A percentile compares a stretch with the other conserved stretches of the same genome.
These are phyloP conservation scores for Crematogaster levior DNA, from an alignment of 2,888 invertebrate species.

Conservation along the genomic window DNA sequence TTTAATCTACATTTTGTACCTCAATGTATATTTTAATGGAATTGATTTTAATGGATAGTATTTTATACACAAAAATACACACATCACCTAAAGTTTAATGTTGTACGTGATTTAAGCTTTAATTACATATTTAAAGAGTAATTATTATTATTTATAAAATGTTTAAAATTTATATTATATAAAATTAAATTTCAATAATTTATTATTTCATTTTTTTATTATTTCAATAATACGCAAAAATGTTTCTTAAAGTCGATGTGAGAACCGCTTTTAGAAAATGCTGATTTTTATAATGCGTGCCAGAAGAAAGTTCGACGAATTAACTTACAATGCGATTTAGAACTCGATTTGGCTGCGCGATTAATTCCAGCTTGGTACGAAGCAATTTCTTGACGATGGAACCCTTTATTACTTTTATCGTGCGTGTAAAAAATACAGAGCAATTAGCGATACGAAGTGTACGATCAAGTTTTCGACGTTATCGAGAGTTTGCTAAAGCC, in stretches of 20 bases:
- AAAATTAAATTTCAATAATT: too few species aligned
- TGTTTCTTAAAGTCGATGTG: not conserved
- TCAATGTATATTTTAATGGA: not conserved
- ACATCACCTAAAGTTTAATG: not conserved
- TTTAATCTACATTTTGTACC: not conserved
- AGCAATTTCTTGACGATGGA: slow-evolving; percentile 10
- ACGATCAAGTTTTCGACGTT: slow-evolving; percentile 31
- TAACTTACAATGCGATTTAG: slow-evolving; percentile 21
- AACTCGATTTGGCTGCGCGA: slow-evolving; percentile 26
- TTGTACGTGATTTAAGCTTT: not conserved
- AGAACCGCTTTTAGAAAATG: not conserved
- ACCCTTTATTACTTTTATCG: slow-evolving; percentile 43
- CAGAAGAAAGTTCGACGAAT: slow-evolving; percentile 29
- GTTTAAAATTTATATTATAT: too few species aligned
- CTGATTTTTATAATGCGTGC: slow-evolving; percentile 26
- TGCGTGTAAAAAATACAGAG: slow-evolving; percentile 46
- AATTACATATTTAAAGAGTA: not conserved
- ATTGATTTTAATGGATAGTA: not conserved
- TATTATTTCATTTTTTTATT: too few species aligned
- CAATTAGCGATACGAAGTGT: slow-evolving; percentile 40
- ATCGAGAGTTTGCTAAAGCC: not conserved
- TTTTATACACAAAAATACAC: not conserved
- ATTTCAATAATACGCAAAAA: not conserved
- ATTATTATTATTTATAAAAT: not conserved
- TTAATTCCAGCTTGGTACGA: slow-evolving; percentile 36